These are phyloP conservation scores for Frankliniella fusca DNA, from an alignment of 2,888 invertebrate species.

Conservation along the genomic window DNA sequence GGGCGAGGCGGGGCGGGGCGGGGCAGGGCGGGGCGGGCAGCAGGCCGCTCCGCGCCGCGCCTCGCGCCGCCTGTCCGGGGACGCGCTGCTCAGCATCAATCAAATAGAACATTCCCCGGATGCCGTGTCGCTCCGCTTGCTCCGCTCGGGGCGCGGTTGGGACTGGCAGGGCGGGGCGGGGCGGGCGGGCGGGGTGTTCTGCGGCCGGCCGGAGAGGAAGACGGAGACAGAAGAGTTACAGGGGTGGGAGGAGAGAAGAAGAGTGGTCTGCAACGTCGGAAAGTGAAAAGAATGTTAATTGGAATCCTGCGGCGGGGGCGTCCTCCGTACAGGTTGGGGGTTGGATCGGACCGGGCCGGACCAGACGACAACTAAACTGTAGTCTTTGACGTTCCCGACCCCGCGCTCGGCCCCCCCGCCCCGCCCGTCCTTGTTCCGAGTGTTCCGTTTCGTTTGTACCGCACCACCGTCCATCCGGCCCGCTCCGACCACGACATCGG, in stretches of 20 bases:
- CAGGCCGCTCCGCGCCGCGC: too few relatives aligned
- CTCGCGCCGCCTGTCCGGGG: slow-evolving; percentile 1
- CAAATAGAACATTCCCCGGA: slow-evolving; percentile 7
- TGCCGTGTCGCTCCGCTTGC: not conserved
- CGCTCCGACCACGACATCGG: not conserved
- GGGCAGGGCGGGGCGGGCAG: not conserved
- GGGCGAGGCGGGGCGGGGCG: too few relatives aligned
- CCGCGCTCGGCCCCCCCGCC: not conserved
- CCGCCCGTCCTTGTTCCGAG: not conserved
- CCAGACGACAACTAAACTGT: too few relatives aligned
- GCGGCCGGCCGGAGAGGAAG: not conserved
- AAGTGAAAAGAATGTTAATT: slow-evolving; percentile 17
- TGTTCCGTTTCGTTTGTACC: not conserved
- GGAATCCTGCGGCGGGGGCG: not conserved
- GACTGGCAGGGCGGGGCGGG: not conserved
- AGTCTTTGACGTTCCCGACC: not conserved
- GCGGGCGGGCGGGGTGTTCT: not conserved
- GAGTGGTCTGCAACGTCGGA: not conserved
- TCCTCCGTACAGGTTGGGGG: not conserved
- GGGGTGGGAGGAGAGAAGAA: not conserved
- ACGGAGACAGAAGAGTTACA: not conserved
- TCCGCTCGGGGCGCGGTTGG: not conserved
- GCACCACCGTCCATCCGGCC: not conserved
- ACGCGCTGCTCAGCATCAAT: not conserved
- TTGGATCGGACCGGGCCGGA: not conserved